phyloP scores from a whole-genome alignment of 2,113 vertebrate genomes.

The Malurus alboscapulatus region DNA sequence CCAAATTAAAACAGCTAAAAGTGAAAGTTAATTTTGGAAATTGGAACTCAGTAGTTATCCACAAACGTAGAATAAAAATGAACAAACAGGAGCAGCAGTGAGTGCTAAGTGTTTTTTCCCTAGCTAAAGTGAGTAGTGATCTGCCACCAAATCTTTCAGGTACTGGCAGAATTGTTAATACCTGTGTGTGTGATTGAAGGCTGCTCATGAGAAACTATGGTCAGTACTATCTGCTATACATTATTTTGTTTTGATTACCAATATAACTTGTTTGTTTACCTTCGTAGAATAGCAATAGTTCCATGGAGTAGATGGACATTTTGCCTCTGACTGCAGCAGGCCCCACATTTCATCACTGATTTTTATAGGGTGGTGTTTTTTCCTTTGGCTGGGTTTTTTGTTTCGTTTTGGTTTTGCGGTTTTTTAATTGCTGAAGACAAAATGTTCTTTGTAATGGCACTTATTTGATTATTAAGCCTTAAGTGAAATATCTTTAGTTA shows the following conservation, averaged over 20 bases:
- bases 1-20: background rate
- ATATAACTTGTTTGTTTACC: background rate
- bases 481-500: background rate
- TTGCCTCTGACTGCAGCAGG: background rate
- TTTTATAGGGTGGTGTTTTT: background rate
- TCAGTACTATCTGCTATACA: background rate
- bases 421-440: background rate
- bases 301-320: background rate
- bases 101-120: background rate
- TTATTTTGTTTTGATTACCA: background rate
- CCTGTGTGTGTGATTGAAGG: background rate
- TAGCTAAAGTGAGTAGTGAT: background rate
- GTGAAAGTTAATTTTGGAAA: background rate
- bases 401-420: fast-evolving
- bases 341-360: background rate
- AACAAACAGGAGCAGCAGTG: background rate
- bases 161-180: background rate
- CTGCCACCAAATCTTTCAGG: background rate
- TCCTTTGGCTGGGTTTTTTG: background rate
- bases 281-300: background rate
- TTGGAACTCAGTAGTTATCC: background rate
- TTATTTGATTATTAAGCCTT: background rate
- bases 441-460: background rate
- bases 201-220: background rate
- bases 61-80: background rate